These are phyloP conservation scores for Enteromius treurensis DNA, from an alignment of 2,797 vertebrate species.

Conservation along the genomic window DNA sequence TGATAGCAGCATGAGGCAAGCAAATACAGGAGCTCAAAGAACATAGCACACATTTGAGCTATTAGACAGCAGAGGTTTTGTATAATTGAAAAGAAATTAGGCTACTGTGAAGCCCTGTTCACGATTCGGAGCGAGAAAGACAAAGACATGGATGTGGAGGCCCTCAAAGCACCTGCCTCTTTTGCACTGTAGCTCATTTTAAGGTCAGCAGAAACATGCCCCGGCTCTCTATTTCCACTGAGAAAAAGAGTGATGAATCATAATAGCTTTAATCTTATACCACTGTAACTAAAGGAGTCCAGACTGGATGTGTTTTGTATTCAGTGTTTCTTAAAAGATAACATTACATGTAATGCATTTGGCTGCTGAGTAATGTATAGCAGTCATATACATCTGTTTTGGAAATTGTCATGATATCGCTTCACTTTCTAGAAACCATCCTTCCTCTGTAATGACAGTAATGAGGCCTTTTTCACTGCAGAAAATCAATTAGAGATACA, in stretches of 20 bases:
- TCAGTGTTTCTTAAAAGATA: background rate
- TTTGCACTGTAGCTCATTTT: conserved; percentile 43
- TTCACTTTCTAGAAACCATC: background rate
- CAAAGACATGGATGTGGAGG: background rate
- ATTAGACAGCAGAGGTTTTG: conserved; percentile 26
- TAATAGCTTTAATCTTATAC: conserved; percentile 34
- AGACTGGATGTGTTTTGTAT: background rate
- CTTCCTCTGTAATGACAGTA: background rate
- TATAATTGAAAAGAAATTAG: conserved; percentile 43
- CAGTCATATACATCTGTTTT: background rate
- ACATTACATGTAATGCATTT: background rate
- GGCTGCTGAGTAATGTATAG: background rate
- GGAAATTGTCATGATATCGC: background rate
- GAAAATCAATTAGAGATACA: background rate
- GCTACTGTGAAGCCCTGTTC: conserved; percentile 16
- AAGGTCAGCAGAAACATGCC: conserved; percentile 50
- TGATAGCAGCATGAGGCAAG: conserved; percentile 24
- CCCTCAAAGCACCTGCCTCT: conserved; percentile 24
- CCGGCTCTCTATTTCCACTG: conserved; percentile 40
- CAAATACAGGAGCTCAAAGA: conserved; percentile 9
- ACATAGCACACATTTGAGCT: conserved; percentile 21
- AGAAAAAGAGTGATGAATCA: conserved; percentile 40
- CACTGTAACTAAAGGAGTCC: background rate
- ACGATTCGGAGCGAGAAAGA: background rate
- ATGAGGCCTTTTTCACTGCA: background rate